Percentiles rank a stretch among this genome's conserved stretches.
Conservation (phyloP, 2,888 invertebrate genomes). For the Gordius sp. region DNA sequence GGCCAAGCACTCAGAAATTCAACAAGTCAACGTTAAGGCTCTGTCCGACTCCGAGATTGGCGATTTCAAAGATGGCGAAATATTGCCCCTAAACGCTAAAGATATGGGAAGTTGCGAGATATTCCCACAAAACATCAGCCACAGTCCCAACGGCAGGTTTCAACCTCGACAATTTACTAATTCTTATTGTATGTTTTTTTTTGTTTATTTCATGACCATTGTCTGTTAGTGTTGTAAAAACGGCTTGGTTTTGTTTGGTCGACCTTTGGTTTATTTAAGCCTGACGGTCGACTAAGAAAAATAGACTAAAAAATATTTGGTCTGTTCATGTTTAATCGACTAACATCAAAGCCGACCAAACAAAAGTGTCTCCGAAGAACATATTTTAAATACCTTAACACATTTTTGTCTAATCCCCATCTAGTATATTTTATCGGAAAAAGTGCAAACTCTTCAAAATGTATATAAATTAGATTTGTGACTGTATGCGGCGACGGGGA, state of each 20-base stretch:
- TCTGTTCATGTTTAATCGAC: neutral
- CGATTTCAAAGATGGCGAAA: slow-evolving; percentile 47
- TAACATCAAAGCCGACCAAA: too few species aligned
- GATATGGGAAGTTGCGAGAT: slow-evolving; percentile 98
- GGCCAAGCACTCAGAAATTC: slow-evolving; percentile 92
- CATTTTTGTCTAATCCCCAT: too few species aligned
- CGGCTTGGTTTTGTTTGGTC: too few species aligned
- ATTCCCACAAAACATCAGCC: slow-evolving; percentile 87
- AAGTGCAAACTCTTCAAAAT: too few species aligned
- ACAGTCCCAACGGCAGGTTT: slow-evolving; percentile 78
- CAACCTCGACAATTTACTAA: too few species aligned
- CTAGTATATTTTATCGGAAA: too few species aligned
- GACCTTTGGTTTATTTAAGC: neutral
- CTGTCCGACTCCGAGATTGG: neutral
- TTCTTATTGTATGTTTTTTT: too few species aligned
- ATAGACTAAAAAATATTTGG: neutral
- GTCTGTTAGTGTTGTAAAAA: too few species aligned
- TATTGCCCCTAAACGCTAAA: slow-evolving; percentile 70
- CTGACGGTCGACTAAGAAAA: too few species aligned
- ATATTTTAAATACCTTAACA: too few species aligned
- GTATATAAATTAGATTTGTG: slow-evolving; percentile 39
- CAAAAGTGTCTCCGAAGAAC: too few species aligned
- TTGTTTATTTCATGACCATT: too few species aligned
- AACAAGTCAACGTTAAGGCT: slow-evolving; percentile 39
- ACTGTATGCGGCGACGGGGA: slow-evolving; percentile 98